Percentiles rank a stretch among this genome's conserved stretches.
Evolutionary conservation across 37 sponge, comb jelly and placozoan species (phyloP).

Genomic region (Theonella swinhoei): DNA sequence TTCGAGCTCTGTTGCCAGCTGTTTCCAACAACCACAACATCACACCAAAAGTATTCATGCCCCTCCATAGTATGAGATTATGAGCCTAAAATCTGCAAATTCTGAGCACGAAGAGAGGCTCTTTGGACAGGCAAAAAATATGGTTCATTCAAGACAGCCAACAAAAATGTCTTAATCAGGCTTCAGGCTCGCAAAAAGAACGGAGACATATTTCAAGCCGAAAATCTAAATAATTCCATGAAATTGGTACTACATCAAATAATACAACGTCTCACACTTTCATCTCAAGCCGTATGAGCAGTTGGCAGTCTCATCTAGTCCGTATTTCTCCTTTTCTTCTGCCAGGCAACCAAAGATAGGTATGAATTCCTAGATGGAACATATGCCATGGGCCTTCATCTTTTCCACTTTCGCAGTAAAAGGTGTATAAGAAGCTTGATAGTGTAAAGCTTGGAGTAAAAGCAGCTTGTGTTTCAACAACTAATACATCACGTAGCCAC

Average conservation of each 20-base stretch:
- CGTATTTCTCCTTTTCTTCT: background rate
- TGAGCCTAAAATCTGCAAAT: constrained; percentile 5
- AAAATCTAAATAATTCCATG: background rate
- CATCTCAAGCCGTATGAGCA: background rate
- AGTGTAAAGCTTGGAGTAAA: background rate
- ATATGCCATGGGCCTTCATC: background rate
- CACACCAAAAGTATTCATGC: constrained; percentile 1
- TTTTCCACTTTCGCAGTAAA: background rate
- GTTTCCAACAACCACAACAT: background rate
- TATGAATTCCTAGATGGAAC: constrained; percentile 7
- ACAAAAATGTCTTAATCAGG: constrained; percentile 4
- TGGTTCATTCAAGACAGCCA: background rate
- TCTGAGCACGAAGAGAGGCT: constrained; percentile 27
- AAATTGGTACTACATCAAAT: background rate
- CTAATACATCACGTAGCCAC: background rate
- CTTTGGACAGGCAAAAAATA: constrained; percentile 17
- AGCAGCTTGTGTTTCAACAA: background rate
- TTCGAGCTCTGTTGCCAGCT: background rate
- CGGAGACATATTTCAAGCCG: background rate
- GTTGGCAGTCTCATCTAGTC: background rate
- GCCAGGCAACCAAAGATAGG: background rate
- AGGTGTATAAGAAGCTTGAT: background rate
- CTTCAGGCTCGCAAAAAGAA: constrained; percentile 9
- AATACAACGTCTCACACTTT: background rate
- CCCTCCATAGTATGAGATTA: constrained; percentile 5